Conservation (phyloP, 2,888 invertebrate species). For the Cepaea hortensis region DNA sequence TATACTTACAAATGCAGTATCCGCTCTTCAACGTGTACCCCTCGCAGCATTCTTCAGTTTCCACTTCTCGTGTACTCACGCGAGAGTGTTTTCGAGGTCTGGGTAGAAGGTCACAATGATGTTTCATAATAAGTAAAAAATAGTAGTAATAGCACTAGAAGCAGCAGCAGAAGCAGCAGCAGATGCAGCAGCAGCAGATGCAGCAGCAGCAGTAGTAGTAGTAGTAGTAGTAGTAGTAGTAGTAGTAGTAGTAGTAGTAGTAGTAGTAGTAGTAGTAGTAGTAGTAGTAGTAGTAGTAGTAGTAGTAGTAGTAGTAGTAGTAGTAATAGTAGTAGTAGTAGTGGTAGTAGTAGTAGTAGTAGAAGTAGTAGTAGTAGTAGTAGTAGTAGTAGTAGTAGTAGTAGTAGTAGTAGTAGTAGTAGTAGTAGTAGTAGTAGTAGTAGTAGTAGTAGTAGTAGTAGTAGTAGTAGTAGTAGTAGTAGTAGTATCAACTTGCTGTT, state of each 20-base stretch:
- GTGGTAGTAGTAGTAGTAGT: constrained; percentile 41
- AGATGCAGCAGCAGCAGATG: no score
- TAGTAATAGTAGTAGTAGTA: constrained; percentile 45
- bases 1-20: constrained; percentile 31
- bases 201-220: not conserved
- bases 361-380: constrained; percentile 29
- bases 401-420: constrained; percentile 22
- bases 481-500: constrained; percentile 11
- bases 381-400: constrained; percentile 33
- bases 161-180: no score
- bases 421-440: constrained; percentile 32
- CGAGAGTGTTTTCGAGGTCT: constrained; percentile 30
- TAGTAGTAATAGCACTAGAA: no score
- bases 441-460: constrained; percentile 38
- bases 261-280: constrained; percentile 35
- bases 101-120: not conserved
- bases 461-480: constrained; percentile 43
- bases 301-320: constrained; percentile 36
- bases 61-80: constrained; percentile 29
- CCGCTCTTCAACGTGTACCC: constrained; percentile 29
- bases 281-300: constrained; percentile 41
- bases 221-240: constrained; percentile 27
- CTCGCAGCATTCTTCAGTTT: constrained; percentile 17
- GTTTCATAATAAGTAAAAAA: not conserved
- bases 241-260: constrained; percentile 26